Evolutionary conservation across 1,140 invertebrate species (phyloP).

Genomic region (Hermatobates lingyangjiaoensis): DNA sequence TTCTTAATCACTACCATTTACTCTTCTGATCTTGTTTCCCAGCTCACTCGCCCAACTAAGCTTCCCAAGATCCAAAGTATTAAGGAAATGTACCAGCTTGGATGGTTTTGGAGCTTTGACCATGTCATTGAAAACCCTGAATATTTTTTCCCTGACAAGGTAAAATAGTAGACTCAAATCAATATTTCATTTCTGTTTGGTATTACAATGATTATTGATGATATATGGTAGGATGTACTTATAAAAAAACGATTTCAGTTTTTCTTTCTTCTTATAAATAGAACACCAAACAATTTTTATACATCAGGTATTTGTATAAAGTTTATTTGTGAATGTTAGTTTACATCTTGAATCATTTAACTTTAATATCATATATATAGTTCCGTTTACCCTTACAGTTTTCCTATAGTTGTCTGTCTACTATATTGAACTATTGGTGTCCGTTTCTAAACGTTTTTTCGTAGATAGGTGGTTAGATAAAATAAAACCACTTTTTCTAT

Average conservation of each 20-base stretch:
- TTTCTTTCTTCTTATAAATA: background rate
- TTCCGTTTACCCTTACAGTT: no score
- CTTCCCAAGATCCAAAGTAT: background rate
- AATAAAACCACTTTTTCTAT: no score
- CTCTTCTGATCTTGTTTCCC: background rate
- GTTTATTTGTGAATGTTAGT: background rate
- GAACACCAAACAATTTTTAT: background rate
- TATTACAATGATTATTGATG: background rate
- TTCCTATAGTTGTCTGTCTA: no score
- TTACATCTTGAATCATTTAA: no score
- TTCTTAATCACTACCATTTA: background rate
- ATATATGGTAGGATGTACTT: no score
- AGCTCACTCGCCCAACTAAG: background rate
- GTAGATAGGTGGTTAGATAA: no score
- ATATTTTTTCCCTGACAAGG: background rate
- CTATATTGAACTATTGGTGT: no score
- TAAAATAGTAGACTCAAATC: background rate
- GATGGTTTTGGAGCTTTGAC: background rate
- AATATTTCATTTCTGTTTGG: background rate
- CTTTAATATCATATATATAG: no score
- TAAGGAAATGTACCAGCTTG: background rate
- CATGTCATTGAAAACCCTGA: background rate
- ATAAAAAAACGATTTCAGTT: background rate
- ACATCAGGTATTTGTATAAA: background rate
- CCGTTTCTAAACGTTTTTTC: no score